Evolutionary conservation across 2,797 vertebrate genomes (phyloP).

Genomic region (Tenualosa ilisha): DNA sequence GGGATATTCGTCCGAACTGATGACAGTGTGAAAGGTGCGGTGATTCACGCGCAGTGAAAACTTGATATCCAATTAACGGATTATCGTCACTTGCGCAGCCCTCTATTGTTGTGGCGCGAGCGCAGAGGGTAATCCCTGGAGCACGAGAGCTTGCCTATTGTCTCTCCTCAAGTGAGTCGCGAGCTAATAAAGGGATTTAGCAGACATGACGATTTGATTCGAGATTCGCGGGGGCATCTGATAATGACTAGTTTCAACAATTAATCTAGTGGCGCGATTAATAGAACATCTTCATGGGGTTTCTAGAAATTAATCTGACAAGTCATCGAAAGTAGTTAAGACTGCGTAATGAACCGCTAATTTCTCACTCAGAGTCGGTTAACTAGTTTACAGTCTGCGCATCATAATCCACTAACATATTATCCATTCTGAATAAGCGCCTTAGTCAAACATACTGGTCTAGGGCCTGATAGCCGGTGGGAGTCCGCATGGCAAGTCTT

Average conservation of each 20-base stretch:
- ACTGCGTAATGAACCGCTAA: constrained; percentile 25
- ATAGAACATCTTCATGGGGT: constrained; percentile 50
- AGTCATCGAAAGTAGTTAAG: constrained; percentile 52
- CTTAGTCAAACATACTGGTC: neutral
- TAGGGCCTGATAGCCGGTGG: neutral
- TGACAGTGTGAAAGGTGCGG: constrained; percentile 60
- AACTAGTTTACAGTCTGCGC: neutral
- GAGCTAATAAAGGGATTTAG: constrained; percentile 66
- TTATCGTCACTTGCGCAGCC: constrained; percentile 70
- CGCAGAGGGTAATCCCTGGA: constrained; percentile 41
- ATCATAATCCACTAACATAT: neutral
- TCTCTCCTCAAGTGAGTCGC: constrained; percentile 26
- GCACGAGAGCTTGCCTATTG: constrained; percentile 56
- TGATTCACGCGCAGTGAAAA: constrained; percentile 65
- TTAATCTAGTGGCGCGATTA: constrained; percentile 49
- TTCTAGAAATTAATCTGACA: constrained; percentile 42
- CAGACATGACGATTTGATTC: constrained; percentile 64
- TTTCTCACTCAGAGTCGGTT: neutral
- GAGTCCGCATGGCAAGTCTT: neutral
- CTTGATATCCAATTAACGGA: constrained; percentile 78
- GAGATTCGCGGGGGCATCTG: constrained; percentile 36
- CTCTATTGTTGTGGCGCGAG: constrained; percentile 52
- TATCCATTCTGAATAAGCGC: neutral
- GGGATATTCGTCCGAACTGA: constrained; percentile 59
- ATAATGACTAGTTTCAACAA: constrained; percentile 56